Evolutionary conservation across 2,113 vertebrate genomes (phyloP).

Genomic region (Ceyx margarethae): DNA sequence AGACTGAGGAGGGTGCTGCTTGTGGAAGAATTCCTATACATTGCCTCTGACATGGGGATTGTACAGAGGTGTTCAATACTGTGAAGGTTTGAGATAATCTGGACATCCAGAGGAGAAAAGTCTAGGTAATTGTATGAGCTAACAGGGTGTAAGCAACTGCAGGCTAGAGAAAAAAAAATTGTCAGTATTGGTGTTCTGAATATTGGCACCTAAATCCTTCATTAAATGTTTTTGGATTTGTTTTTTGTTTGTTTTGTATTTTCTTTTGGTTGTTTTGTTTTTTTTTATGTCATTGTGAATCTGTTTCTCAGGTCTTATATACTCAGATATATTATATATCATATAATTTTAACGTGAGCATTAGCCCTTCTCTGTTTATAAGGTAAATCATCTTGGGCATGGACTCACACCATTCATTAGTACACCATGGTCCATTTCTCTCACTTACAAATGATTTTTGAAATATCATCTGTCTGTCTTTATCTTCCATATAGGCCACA

Average conservation of each 20-base stretch:
- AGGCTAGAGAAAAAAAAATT: not conserved
- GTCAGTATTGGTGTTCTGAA: not conserved
- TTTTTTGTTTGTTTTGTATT: too few species aligned
- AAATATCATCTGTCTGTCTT: not conserved
- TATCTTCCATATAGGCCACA: too few species aligned
- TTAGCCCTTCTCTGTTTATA: not conserved
- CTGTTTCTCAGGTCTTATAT: not conserved
- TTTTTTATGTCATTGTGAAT: not conserved
- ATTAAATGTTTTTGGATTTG: not conserved
- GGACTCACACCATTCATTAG: not conserved
- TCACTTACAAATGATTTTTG: not conserved
- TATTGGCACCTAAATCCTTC: not conserved
- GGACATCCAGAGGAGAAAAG: not conserved
- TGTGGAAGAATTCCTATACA: not conserved
- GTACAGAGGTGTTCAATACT: not conserved
- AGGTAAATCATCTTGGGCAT: not conserved
- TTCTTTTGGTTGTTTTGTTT: too few species aligned
- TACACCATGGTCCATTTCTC: not conserved
- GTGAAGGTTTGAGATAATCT: not conserved
- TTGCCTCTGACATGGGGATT: accelerated
- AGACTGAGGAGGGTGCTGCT: not conserved
- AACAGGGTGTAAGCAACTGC: not conserved
- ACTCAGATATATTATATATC: too few species aligned
- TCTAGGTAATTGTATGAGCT: not conserved
- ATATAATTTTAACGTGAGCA: not conserved